Conservation (phyloP, 1,140 invertebrate genomes). For the Brachionus plicatilis region DNA sequence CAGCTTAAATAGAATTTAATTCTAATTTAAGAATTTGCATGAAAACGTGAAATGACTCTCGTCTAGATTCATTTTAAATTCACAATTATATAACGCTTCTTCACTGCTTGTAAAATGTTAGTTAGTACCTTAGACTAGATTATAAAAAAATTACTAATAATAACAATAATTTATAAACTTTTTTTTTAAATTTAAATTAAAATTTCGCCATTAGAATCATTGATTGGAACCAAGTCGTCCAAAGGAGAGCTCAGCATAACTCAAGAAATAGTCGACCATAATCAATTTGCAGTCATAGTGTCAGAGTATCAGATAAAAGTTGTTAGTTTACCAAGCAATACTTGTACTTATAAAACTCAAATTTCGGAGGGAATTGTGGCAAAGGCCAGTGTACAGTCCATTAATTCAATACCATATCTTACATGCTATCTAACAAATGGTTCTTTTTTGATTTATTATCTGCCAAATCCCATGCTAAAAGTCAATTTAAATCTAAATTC, state of each 20-base stretch:
- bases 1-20: not conserved
- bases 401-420: conserved; percentile 63
- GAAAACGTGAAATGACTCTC: not conserved
- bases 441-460: not conserved
- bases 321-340: conserved; percentile 82
- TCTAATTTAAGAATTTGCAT: not conserved
- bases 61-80: not conserved
- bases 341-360: conserved; percentile 61
- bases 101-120: not conserved
- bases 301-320: conserved; percentile 92
- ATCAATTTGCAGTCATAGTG: conserved; percentile 83
- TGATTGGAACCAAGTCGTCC: conserved; percentile 2
- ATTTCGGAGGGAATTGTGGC: conserved; percentile 76
- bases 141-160: too few relatives aligned
- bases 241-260: not conserved
- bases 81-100: not conserved
- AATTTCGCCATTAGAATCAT: not conserved
- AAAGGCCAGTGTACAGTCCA: conserved; percentile 81
- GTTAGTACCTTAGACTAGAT: not conserved
- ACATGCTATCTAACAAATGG: conserved; percentile 33
- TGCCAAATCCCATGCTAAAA: conserved; percentile 35
- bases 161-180: too few relatives aligned
- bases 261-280: conserved; percentile 54
- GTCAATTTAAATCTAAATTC: conserved; percentile 16
- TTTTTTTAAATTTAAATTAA: not conserved